phyloP scores from a whole-genome alignment of 2,113 vertebrate species.

The Tyrannus savana region DNA sequence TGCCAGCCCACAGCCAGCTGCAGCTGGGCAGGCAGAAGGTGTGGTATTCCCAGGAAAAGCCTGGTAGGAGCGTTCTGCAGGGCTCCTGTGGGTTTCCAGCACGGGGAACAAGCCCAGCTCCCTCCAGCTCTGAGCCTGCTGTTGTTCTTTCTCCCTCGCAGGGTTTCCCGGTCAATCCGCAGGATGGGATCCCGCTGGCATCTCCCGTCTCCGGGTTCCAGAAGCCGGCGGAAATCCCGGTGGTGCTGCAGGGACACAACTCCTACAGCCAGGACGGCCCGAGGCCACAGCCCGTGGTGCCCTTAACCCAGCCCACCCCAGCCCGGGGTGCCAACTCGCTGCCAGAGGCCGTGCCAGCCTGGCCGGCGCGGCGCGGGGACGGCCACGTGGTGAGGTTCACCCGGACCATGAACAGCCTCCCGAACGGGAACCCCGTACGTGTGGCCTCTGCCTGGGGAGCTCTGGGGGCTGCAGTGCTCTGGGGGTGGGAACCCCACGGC shows the following conservation, averaged over 20 bases:
- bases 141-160: background rate
- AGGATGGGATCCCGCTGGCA: background rate
- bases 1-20: background rate
- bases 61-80: background rate
- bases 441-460: no score
- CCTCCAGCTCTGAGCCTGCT: background rate
- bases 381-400: conserved; percentile 29
- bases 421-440: background rate
- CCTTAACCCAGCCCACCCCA: background rate
- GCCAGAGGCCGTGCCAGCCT: background rate
- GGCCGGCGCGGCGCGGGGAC: background rate
- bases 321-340: background rate
- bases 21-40: conserved; percentile 42
- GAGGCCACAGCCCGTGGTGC: background rate
- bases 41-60: background rate
- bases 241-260: background rate
- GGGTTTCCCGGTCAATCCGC: background rate
- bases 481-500: background rate
- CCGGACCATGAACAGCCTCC: conserved; percentile 65
- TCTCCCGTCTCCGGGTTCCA: background rate
- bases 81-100: background rate
- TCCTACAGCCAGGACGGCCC: fast-evolving
- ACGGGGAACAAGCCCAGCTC: background rate
- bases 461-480: no score
- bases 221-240: background rate